A percentile compares a stretch with the other conserved stretches of the same genome.
phyloP scores from a whole-genome alignment of 2,113 vertebrate genomes.

The Natator depressus region DNA sequence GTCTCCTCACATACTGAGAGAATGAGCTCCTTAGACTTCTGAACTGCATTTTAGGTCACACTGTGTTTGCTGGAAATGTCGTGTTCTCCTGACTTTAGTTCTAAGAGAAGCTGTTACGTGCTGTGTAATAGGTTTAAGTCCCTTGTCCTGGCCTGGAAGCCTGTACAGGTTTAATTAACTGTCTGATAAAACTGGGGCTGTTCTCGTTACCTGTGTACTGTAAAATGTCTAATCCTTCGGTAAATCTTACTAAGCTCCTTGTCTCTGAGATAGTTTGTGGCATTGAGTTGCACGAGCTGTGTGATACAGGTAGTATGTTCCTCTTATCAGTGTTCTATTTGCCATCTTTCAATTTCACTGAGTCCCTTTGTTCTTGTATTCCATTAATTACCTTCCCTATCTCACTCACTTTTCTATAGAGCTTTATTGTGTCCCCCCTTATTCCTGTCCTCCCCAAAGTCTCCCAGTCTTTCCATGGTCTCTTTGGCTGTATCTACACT shows the following conservation, averaged over 20 bases:
- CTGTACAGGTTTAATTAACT: too few relatives aligned
- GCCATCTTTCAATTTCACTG: background rate
- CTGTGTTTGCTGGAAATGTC: background rate
- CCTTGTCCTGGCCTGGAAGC: background rate
- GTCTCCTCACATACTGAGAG: too few relatives aligned
- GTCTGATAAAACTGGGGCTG: background rate
- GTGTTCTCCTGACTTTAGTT: background rate
- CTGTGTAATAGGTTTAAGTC: background rate
- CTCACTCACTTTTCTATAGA: background rate
- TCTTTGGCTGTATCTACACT: background rate
- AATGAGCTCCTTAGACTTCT: too few relatives aligned
- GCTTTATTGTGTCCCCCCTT: background rate
- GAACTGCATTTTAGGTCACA: too few relatives aligned
- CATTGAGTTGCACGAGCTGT: background rate
- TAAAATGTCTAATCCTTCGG: background rate
- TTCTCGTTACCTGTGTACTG: background rate
- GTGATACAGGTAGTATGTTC: background rate
- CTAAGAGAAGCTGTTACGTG: background rate
- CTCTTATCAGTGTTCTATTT: background rate
- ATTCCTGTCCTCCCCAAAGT: background rate
- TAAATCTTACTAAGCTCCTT: background rate
- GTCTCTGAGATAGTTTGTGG: too few relatives aligned
- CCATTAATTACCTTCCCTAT: background rate
- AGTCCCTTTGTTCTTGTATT: background rate
- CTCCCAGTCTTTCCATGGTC: rapidly evolving